Conservation (phyloP, 2,797 vertebrate genomes). For the Rhinogobio ventralis region DNA sequence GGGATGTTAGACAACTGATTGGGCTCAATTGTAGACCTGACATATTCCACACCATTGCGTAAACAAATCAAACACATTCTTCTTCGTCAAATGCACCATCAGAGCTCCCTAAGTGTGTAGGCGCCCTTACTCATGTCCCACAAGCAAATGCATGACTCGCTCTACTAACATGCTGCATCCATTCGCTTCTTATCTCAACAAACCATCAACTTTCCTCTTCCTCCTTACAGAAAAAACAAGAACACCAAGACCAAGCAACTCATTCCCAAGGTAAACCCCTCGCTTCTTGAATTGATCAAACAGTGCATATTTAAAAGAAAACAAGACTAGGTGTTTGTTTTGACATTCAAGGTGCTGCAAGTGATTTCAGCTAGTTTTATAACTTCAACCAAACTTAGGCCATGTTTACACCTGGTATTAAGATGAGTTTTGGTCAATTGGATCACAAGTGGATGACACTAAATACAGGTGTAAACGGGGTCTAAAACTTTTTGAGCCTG, state of each 20-base stretch:
- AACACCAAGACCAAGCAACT: slow-evolving; percentile 89
- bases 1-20: neutral
- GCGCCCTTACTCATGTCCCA: neutral
- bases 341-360: neutral
- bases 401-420: no score
- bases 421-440: no score
- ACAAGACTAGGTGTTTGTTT: neutral
- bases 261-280: slow-evolving; percentile 91
- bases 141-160: slow-evolving; percentile 63
- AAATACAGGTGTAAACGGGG: no score
- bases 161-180: slow-evolving; percentile 67
- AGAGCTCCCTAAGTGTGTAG: neutral
- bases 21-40: neutral
- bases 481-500: no score
- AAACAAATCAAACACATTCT: neutral
- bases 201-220: slow-evolving; percentile 62
- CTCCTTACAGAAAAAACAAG: slow-evolving; percentile 90
- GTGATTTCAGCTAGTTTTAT: neutral
- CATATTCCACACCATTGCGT: neutral
- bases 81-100: neutral
- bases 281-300: neutral
- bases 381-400: neutral
- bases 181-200: slow-evolving; percentile 45
- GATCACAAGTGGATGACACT: no score
- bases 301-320: neutral